These are phyloP conservation scores for Asbolus verrucosus DNA, from an alignment of 1,140 invertebrate genomes.

Conservation along the genomic window DNA sequence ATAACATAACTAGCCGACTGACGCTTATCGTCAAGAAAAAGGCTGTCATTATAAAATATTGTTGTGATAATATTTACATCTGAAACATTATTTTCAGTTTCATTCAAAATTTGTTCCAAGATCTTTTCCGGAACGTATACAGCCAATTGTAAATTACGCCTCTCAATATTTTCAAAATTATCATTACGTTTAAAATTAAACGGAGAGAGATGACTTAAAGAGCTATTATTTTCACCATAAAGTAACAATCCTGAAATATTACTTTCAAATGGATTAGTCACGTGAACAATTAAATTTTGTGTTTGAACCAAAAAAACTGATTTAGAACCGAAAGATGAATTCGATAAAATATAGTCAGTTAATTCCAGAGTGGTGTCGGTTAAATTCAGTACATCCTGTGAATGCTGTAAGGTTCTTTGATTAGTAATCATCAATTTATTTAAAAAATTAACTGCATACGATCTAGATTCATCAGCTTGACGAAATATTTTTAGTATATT, in stretches of 20 bases:
- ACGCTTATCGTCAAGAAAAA: slow-evolving; percentile 67
- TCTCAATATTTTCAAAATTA: slow-evolving; percentile 64
- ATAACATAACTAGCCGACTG: slow-evolving; percentile 65
- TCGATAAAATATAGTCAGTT: slow-evolving; percentile 48
- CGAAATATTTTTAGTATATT: slow-evolving; percentile 5
- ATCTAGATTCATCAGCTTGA: neutral
- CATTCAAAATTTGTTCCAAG: slow-evolving; percentile 40
- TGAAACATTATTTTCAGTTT: slow-evolving; percentile 14
- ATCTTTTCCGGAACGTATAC: slow-evolving; percentile 66
- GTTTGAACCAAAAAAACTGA: slow-evolving; percentile 43
- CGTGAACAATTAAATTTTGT: slow-evolving; percentile 66
- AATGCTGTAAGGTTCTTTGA: slow-evolving; percentile 19
- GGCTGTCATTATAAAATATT: slow-evolving; percentile 69
- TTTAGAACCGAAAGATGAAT: neutral
- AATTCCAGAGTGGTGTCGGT: slow-evolving; percentile 41
- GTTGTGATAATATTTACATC: slow-evolving; percentile 64
- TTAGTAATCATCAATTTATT: slow-evolving; percentile 45
- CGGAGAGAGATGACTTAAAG: slow-evolving; percentile 66
- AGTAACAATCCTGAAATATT: slow-evolving; percentile 72
- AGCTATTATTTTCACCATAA: slow-evolving; percentile 51
- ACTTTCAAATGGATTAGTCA: slow-evolving; percentile 67
- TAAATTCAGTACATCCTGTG: slow-evolving; percentile 47
- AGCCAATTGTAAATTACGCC: slow-evolving; percentile 68
- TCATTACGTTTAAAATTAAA: slow-evolving; percentile 66
- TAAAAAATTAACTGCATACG: slow-evolving; percentile 29